Percentiles rank a stretch among this genome's conserved stretches.
phyloP scores from a whole-genome alignment of 2,113 vertebrate species.

The Paratilapia polleni region DNA sequence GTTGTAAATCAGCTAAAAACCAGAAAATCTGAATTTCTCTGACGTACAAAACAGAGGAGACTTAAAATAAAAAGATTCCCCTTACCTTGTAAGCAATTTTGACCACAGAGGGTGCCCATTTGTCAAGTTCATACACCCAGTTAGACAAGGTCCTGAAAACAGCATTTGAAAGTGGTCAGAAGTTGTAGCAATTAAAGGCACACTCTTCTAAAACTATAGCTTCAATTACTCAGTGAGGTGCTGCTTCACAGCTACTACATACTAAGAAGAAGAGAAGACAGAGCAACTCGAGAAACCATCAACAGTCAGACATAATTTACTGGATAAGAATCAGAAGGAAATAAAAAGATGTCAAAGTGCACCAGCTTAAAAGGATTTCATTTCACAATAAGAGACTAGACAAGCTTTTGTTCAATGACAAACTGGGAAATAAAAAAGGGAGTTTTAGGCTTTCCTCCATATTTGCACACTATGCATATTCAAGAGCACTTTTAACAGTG shows the following conservation, averaged over 20 bases:
- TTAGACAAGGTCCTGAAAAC: conserved; percentile 91
- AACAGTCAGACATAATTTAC: not conserved
- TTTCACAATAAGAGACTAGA: not conserved
- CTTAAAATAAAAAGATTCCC: not conserved
- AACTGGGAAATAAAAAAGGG: not conserved
- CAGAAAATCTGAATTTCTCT: not conserved
- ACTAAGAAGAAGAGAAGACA: not conserved
- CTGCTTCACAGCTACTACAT: not conserved
- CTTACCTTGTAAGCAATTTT: conserved; percentile 98
- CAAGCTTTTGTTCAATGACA: not conserved
- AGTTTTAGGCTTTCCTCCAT: not conserved
- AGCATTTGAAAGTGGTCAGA: not conserved
- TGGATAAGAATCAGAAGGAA: not conserved
- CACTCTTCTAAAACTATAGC: not conserved
- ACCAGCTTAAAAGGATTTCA: not conserved
- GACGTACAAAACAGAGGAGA: not conserved
- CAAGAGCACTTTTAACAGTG: not conserved
- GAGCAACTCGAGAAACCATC: not conserved
- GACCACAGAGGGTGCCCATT: conserved; percentile 97
- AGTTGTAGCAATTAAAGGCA: not conserved
- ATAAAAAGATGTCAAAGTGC: not conserved
- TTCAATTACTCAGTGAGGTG: not conserved
- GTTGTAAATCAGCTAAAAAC: not conserved
- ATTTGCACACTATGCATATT: not conserved
- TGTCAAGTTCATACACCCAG: conserved; percentile 97